Conservation (phyloP, 2,797 vertebrate genomes). For the Lagorchestes hirsutus region DNA sequence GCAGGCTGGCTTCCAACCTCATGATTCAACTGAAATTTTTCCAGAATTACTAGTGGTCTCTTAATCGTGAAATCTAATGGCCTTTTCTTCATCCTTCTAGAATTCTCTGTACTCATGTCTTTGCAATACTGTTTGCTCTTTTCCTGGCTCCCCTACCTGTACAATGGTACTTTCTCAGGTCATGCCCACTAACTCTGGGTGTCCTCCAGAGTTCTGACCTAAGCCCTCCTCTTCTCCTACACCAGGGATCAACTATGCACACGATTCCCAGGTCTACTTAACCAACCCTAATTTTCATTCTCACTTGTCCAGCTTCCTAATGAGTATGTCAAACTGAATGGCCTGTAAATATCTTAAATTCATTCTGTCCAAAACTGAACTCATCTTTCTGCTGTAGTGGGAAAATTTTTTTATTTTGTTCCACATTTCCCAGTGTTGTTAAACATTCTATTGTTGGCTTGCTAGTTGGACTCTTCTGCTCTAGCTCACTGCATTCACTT, state of each 20-base stretch:
- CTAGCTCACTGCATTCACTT: too few relatives aligned
- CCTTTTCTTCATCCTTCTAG: neutral
- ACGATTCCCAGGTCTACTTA: neutral
- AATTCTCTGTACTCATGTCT: neutral
- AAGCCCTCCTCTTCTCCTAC: neutral
- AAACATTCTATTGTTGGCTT: too few relatives aligned
- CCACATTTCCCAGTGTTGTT: too few relatives aligned
- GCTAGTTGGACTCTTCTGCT: too few relatives aligned
- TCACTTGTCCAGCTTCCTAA: neutral
- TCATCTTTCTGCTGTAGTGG: too few relatives aligned
- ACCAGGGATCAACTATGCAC: too few relatives aligned
- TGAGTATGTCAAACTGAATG: neutral
- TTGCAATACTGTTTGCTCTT: neutral
- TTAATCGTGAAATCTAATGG: neutral
- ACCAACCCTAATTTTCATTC: neutral
- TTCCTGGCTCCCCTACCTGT: neutral
- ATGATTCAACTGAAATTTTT: neutral
- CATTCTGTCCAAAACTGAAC: neutral
- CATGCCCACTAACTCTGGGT: neutral
- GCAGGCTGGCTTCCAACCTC: neutral
- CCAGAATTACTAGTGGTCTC: neutral
- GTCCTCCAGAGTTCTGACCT: neutral
- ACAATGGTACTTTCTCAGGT: neutral
- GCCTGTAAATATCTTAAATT: neutral
- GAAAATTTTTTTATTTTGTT: too few relatives aligned